Evolutionary conservation across 1,140 invertebrate species (phyloP).

Genomic region (Pogonomyrmex californicus): DNA sequence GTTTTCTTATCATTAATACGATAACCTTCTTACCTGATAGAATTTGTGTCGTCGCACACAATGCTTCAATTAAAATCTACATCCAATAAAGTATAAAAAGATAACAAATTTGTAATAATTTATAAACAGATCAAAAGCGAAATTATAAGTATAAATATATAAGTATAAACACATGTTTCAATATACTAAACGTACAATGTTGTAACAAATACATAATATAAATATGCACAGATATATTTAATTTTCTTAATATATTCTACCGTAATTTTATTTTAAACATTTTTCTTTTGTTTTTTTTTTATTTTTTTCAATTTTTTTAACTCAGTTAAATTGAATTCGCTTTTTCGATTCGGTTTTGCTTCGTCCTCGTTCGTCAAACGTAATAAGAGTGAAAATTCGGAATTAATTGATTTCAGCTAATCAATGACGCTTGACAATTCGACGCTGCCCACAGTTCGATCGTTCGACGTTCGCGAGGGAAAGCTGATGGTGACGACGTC

Average conservation of each 20-base stretch:
- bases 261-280: too few relatives aligned
- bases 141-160: conserved; percentile 20
- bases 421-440: conserved; percentile 40
- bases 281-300: too few relatives aligned
- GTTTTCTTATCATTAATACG: conserved; percentile 27
- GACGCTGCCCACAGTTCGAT: conserved; percentile 10
- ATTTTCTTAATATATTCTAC: too few relatives aligned
- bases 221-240: too few relatives aligned
- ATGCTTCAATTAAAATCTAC: neutral
- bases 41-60: neutral
- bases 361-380: neutral
- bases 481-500: conserved; percentile 34
- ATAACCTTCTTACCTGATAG: neutral
- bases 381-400: conserved; percentile 21
- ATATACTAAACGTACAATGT: neutral
- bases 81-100: neutral
- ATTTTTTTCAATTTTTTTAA: too few relatives aligned
- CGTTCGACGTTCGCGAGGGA: neutral
- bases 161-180: neutral
- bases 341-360: too few relatives aligned
- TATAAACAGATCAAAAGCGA: neutral
- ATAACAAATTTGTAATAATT: neutral
- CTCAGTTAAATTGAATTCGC: too few relatives aligned
- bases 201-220: too few relatives aligned
- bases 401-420: conserved; percentile 57